A percentile compares a stretch with the other conserved stretches of the same genome.
phyloP scores from a whole-genome alignment of 1,140 invertebrate genomes.

The Trachymyrmex cornetzi region DNA sequence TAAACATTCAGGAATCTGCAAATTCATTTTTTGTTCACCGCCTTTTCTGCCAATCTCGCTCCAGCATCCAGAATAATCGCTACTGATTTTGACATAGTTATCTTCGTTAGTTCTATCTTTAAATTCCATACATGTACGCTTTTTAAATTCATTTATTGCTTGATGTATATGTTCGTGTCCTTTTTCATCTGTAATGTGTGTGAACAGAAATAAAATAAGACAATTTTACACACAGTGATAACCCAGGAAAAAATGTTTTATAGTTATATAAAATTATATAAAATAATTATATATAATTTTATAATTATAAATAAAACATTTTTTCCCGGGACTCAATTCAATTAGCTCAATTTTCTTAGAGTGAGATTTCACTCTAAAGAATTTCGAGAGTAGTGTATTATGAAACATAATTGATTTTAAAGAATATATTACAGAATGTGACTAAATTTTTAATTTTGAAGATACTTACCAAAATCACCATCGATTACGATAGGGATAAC shows the following conservation, averaged over 20 bases:
- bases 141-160: no score
- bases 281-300: no score
- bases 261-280: background rate
- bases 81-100: conserved; percentile 91
- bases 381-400: background rate
- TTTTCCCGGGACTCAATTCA: no score
- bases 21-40: conserved; percentile 89
- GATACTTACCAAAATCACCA: conserved; percentile 88
- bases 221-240: no score
- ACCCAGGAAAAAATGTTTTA: no score
- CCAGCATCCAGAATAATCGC: conserved; percentile 92
- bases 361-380: no score
- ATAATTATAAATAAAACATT: background rate
- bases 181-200: no score
- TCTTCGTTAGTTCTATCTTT: conserved; percentile 80
- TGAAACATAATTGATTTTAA: background rate
- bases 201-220: no score
- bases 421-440: background rate
- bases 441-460: background rate
- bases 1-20: conserved; percentile 92
- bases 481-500: conserved; percentile 90
- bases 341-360: no score
- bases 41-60: conserved; percentile 92
- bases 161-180: no score
- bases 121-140: no score